phyloP scores from a whole-genome alignment of 2,888 invertebrate genomes.

The Proisotoma minuta region DNA sequence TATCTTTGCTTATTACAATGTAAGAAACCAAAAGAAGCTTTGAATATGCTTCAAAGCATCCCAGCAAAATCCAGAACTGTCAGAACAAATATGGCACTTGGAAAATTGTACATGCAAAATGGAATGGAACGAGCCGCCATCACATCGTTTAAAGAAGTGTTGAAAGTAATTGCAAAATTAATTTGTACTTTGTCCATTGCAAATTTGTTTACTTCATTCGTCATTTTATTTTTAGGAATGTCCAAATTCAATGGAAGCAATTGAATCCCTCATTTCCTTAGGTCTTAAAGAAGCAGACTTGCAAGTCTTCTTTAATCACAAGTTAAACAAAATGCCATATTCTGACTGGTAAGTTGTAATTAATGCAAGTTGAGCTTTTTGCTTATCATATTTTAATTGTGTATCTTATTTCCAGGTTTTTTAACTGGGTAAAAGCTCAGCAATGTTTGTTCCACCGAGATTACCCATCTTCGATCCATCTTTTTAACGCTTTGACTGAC shows the following conservation, averaged over 20 bases:
- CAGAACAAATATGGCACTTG: conserved; percentile 71
- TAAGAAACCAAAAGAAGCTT: conserved; percentile 62
- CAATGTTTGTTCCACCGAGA: conserved; percentile 63
- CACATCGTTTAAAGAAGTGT: conserved; percentile 71
- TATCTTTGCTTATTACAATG: conserved; percentile 65
- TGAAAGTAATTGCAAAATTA: conserved; percentile 55
- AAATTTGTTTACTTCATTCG: neutral
- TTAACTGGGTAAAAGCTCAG: conserved; percentile 53
- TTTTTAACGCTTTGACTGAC: conserved; percentile 64
- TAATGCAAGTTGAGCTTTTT: neutral
- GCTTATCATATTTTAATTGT: neutral
- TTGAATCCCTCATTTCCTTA: conserved; percentile 65
- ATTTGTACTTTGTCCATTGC: neutral
- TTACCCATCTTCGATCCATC: conserved; percentile 62
- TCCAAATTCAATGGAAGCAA: conserved; percentile 70
- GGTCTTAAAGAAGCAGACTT: conserved; percentile 71
- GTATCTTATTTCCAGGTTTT: conserved; percentile 29
- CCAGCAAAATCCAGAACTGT: conserved; percentile 65
- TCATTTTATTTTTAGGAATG: conserved; percentile 55
- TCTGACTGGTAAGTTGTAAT: conserved; percentile 54
- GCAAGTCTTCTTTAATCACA: conserved; percentile 64
- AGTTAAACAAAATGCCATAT: conserved; percentile 51
- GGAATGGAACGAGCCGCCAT: conserved; percentile 69
- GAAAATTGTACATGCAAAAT: conserved; percentile 64
- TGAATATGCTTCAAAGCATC: conserved; percentile 55